Evolutionary conservation across 2,113 vertebrate species (phyloP).

Genomic region (Gorsachius goisagi): DNA sequence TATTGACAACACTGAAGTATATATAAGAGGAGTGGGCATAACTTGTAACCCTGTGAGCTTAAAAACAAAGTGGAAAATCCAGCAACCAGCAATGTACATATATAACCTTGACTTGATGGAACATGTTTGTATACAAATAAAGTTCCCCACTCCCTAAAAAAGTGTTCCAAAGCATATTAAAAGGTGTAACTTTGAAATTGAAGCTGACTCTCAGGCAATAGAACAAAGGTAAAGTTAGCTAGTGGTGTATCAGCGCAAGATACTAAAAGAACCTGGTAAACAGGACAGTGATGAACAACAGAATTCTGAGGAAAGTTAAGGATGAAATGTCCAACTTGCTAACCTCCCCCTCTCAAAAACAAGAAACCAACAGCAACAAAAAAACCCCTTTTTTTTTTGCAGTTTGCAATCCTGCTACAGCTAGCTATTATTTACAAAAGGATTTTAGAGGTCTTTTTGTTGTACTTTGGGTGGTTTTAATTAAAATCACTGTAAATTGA

Average conservation of each 20-base stretch:
- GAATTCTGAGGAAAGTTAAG: neutral
- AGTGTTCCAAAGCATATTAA: neutral
- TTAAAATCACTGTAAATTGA: neutral
- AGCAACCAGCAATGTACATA: neutral
- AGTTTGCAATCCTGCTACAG: neutral
- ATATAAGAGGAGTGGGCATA: neutral
- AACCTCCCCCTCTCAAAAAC: neutral
- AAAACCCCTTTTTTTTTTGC: neutral
- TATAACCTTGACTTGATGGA: neutral
- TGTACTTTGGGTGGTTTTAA: neutral
- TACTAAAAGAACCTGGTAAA: neutral
- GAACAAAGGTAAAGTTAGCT: neutral
- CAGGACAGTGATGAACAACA: neutral
- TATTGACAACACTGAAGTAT: neutral
- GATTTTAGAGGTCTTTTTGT: neutral
- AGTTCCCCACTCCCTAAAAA: neutral
- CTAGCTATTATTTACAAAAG: neutral
- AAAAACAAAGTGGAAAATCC: neutral
- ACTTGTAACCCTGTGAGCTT: neutral
- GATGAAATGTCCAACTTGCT: neutral
- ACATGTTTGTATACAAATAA: neutral
- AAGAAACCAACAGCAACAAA: too few relatives aligned
- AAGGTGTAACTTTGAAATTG: neutral
- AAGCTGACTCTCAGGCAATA: neutral
- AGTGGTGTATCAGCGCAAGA: neutral